Evolutionary conservation across 92 coral and sea anemone species (phyloP).

Genomic region (Phenganax stokvisi): DNA sequence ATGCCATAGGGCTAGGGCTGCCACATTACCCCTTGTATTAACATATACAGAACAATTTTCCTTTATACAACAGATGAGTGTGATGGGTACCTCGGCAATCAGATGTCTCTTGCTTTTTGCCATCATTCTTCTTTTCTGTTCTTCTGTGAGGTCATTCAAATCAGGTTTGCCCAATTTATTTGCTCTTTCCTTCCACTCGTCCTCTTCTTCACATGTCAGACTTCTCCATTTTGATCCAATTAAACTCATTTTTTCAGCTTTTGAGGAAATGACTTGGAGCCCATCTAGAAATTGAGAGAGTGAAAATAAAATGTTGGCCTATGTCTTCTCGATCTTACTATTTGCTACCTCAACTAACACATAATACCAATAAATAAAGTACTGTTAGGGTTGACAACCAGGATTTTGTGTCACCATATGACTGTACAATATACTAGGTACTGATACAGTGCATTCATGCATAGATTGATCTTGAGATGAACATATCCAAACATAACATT

Average conservation of each 20-base stretch:
- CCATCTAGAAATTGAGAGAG: background rate
- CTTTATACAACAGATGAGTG: background rate
- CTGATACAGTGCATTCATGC: too few relatives aligned
- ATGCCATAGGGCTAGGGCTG: background rate
- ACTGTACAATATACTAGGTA: too few relatives aligned
- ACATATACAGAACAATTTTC: background rate
- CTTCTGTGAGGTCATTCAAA: slow-evolving; percentile 19
- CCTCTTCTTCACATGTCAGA: background rate
- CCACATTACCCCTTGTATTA: background rate
- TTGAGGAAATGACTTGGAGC: background rate
- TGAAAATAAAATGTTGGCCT: background rate
- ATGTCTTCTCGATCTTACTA: background rate
- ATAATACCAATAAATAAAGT: too few relatives aligned
- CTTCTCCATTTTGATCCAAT: slow-evolving; percentile 2
- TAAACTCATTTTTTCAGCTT: background rate
- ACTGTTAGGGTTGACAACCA: too few relatives aligned
- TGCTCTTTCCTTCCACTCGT: background rate
- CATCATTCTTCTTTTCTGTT: slow-evolving; percentile 44
- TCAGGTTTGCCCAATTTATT: slow-evolving; percentile 45
- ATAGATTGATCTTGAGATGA: too few relatives aligned
- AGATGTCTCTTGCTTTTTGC: slow-evolving; percentile 47
- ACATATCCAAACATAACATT: too few relatives aligned
- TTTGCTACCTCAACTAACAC: background rate
- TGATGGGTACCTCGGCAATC: slow-evolving; percentile 41
- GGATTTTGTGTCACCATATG: too few relatives aligned